Conservation (phyloP, 2,113 vertebrate species). For the Tupaia chinensis region DNA sequence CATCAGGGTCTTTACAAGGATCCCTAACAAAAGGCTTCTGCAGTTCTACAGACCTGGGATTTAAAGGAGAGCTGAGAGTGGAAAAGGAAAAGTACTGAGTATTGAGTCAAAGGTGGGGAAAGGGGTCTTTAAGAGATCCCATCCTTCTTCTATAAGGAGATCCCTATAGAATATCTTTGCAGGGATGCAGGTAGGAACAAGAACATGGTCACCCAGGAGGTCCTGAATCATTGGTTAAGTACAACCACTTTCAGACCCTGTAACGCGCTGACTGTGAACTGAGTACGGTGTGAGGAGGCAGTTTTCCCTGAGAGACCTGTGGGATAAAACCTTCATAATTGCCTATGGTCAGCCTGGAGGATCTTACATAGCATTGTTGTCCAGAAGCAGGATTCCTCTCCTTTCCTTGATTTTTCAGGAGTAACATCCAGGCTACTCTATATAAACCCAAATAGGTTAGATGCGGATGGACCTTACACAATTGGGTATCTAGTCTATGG, state of each 20-base stretch:
- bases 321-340: neutral
- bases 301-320: neutral
- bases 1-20: too few relatives aligned
- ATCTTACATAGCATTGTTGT: neutral
- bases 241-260: neutral
- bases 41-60: neutral
- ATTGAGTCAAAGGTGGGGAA: neutral
- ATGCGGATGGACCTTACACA: neutral
- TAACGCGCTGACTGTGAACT: neutral
- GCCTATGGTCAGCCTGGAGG: neutral
- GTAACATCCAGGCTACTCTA: neutral
- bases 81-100: neutral
- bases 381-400: neutral
- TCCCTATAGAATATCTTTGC: neutral
- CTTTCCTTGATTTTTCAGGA: neutral
- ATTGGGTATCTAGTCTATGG: neutral
- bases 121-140: neutral
- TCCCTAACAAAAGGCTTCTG: neutral
- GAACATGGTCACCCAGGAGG: neutral
- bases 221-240: neutral
- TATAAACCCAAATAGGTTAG: neutral
- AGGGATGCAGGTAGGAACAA: neutral
- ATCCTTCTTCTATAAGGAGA: neutral
- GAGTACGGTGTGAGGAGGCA: neutral
- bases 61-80: neutral